Percentiles rank a stretch among this genome's conserved stretches.
These are phyloP conservation scores for Panthera uncia DNA, from an alignment of 2,113 vertebrate species.

Conservation along the genomic window DNA sequence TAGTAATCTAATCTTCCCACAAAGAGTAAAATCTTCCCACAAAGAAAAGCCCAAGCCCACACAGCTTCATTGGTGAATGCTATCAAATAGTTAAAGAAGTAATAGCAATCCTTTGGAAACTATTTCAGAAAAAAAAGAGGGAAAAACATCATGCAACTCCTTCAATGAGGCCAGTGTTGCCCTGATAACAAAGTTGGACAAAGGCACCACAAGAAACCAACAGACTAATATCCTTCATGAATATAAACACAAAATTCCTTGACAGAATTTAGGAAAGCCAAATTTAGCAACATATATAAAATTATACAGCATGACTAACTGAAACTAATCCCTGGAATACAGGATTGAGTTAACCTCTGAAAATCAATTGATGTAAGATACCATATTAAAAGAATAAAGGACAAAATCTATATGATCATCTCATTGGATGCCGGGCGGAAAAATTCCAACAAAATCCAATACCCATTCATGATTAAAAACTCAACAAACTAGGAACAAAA, in stretches of 20 bases:
- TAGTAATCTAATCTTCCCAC: neutral
- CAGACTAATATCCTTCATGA: neutral
- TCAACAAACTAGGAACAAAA: neutral
- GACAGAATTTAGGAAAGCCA: neutral
- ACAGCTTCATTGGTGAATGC: neutral
- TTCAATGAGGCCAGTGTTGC: neutral
- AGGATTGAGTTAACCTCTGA: neutral
- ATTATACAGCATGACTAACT: neutral
- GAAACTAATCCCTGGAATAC: neutral
- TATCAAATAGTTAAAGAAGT: neutral
- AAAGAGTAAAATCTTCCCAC: neutral
- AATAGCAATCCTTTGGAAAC: neutral
- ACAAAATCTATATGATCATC: neutral
- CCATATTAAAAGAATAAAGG: neutral
- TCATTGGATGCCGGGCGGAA: neutral
- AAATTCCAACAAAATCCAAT: neutral
- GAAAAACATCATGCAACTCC: neutral
- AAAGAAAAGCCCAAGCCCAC: neutral
- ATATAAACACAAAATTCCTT: neutral
- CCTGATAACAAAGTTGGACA: neutral
- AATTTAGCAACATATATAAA: neutral
- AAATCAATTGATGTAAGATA: neutral
- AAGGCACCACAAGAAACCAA: neutral
- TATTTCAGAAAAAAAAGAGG: neutral
- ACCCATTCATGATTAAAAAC: neutral